These are phyloP conservation scores for Nomada ferruginata DNA, from an alignment of 2,888 invertebrate species.

Conservation along the genomic window DNA sequence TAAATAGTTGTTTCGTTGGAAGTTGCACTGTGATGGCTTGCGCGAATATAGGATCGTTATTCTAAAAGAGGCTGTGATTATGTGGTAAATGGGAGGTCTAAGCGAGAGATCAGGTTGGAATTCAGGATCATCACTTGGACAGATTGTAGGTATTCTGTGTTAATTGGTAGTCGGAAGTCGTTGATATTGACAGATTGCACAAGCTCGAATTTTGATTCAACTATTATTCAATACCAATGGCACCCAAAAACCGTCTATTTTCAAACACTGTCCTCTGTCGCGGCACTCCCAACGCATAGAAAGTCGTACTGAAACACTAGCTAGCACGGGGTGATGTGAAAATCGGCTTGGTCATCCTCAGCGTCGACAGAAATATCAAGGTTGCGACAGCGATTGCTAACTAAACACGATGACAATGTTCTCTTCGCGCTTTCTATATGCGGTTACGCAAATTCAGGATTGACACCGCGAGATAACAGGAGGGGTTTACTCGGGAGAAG, in stretches of 20 bases:
- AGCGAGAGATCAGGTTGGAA: neutral
- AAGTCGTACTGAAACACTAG: slow-evolving; percentile 25
- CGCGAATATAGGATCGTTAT: neutral
- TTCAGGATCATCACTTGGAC: neutral
- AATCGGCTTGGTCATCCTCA: slow-evolving; percentile 69
- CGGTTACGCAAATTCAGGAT: slow-evolving; percentile 63
- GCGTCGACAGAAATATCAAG: slow-evolving; percentile 70
- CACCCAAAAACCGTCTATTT: no score
- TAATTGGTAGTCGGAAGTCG: neutral
- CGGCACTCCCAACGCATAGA: slow-evolving; percentile 62
- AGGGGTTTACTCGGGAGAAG: slow-evolving; percentile 12
- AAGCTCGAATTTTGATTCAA: no score
- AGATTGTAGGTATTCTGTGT: neutral
- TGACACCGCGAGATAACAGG: slow-evolving; percentile 48
- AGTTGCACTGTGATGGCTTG: neutral
- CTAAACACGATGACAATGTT: slow-evolving; percentile 59
- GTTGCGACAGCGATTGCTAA: slow-evolving; percentile 51
- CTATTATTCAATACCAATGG: no score
- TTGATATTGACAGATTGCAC: neutral
- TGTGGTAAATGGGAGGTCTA: neutral
- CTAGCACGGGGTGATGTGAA: slow-evolving; percentile 58
- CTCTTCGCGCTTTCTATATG: slow-evolving; percentile 53
- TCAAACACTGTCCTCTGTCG: slow-evolving; percentile 29
- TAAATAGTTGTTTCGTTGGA: slow-evolving; percentile 13
- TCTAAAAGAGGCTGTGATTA: slow-evolving; percentile 3